These are phyloP conservation scores for Spizella passerina DNA, from an alignment of 2,797 vertebrate genomes.

Conservation along the genomic window DNA sequence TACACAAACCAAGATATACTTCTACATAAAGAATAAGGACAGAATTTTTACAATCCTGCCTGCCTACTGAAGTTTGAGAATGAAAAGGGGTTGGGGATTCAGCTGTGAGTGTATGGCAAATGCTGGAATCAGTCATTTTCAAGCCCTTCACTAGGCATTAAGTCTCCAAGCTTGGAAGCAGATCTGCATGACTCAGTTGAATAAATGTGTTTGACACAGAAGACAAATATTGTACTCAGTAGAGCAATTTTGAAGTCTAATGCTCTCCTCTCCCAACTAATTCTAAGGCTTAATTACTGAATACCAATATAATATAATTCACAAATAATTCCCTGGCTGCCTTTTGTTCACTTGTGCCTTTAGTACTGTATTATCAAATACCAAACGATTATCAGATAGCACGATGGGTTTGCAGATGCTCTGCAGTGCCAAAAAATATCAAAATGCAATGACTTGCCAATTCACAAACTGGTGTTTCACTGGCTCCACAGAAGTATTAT, in stretches of 20 bases:
- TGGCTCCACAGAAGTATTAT: neutral
- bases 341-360: slow-evolving; percentile 52
- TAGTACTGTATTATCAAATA: neutral
- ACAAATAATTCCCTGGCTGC: slow-evolving; percentile 61
- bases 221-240: slow-evolving; percentile 59
- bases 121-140: slow-evolving; percentile 12
- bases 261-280: slow-evolving; percentile 47
- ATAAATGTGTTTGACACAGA: slow-evolving; percentile 61
- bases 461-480: neutral
- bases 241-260: slow-evolving; percentile 61
- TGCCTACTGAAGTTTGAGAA: neutral
- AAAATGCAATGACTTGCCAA: neutral
- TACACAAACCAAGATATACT: neutral
- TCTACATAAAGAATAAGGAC: neutral
- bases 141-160: slow-evolving; percentile 2
- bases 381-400: slow-evolving; percentile 9
- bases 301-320: slow-evolving; percentile 54
- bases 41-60: neutral
- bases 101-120: neutral
- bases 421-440: neutral
- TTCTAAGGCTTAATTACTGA: slow-evolving; percentile 64
- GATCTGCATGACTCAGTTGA: slow-evolving; percentile 41
- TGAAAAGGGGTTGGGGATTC: neutral
- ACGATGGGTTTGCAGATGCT: neutral
- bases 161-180: slow-evolving; percentile 26